Evolutionary conservation across 2,888 invertebrate species (phyloP).

Genomic region (Harpalus rubripes): DNA sequence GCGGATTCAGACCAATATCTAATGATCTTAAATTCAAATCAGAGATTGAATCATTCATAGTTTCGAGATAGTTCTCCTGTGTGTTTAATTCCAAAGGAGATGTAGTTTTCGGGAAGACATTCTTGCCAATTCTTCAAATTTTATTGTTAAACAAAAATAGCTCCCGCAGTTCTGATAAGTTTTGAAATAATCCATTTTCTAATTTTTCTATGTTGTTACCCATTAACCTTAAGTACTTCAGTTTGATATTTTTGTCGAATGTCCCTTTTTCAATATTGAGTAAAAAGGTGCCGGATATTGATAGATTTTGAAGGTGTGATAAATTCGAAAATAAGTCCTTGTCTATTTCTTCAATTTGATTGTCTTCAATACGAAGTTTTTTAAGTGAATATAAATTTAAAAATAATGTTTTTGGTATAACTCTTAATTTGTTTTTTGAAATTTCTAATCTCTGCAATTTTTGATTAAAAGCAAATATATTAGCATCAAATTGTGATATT

Average conservation of each 20-base stretch:
- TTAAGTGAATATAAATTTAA: neutral
- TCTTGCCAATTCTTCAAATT: constrained; percentile 19
- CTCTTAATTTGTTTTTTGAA: constrained; percentile 12
- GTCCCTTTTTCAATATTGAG: neutral
- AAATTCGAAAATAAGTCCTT: constrained; percentile 30
- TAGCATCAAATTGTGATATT: too few species aligned
- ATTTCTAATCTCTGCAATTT: too few species aligned
- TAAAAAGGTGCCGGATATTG: neutral
- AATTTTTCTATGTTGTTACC: neutral
- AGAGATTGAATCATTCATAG: too few species aligned
- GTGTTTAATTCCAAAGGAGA: neutral
- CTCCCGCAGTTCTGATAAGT: neutral
- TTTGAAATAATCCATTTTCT: constrained; percentile 16
- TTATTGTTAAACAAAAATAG: neutral
- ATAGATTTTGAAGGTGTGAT: neutral
- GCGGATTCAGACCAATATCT: neutral
- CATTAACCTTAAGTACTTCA: neutral
- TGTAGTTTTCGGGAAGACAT: constrained; percentile 19
- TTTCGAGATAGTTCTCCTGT: too few species aligned
- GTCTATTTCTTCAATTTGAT: neutral
- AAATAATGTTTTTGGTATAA: constrained; percentile 3
- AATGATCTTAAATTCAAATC: too few species aligned
- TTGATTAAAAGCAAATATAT: too few species aligned
- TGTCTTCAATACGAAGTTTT: too few species aligned
- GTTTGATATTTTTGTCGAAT: constrained; percentile 4